Base-by-base conservation (phyloP, 2,888 invertebrate species). In the Petrolisthes cinctipes region DNA sequence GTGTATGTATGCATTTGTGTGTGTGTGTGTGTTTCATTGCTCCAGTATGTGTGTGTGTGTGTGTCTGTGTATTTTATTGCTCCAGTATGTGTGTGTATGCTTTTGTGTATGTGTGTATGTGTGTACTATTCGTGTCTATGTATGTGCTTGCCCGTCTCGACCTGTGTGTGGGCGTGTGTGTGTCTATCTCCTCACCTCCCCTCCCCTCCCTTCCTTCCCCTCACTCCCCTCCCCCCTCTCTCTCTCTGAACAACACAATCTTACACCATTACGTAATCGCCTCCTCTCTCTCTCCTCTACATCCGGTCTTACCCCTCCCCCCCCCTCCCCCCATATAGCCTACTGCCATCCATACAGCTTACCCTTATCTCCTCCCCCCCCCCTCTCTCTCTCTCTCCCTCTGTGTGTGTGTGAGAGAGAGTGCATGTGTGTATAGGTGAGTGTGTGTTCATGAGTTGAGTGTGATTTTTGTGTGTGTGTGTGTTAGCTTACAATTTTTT, bases 1-100 rank as follows among this genome's bases (percentile, higher is more conserved):
- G 66, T 66, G 66, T 66, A 3, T 66, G 66, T 66, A 3, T 66
- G n/a, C n/a, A n/a, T n/a, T 37, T 76, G 76, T 76, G 76, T 76
- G 76, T 76, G 76, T 76, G 76, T 76, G 76, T 76, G 76, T 76
- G 37, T 76, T 37, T 37, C 51, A 53, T 37, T 76, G 76, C 53
- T 37, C 53, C 51, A 53, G 76, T 37, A 53, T 76, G 76, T 76
- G 76, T 76, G 76, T 76, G 75, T 75, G 75, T 23, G 23, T 75
- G 23, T 75, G 75, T 75, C 20, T 75, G 75, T n/a, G 75, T 75
- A 51, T 75, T 23, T 75, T 9, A 37, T 23, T 75, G 17, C 17
- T n/a, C 23, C 5, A 20, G 71, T 71, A 23, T 71, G 71, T 71
- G 37, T 37, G 37, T 37, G 37, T 37, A 37, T 37, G 2, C 37